phyloP scores from a whole-genome alignment of 2,797 vertebrate species.

The Crenichthys baileyi region DNA sequence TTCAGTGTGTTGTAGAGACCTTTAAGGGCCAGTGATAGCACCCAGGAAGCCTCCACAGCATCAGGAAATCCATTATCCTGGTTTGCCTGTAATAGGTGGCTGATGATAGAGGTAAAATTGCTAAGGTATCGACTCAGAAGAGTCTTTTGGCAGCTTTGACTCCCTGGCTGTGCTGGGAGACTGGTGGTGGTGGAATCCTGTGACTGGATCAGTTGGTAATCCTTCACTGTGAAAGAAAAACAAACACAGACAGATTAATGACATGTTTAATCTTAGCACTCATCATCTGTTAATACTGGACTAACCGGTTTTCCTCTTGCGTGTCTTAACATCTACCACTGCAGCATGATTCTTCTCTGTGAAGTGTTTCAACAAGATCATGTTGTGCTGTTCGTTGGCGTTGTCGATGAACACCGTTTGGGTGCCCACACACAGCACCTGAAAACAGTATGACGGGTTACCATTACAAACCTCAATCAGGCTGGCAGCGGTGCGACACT shows the following conservation, averaged over 20 bases:
- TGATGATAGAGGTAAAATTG: constrained; percentile 91
- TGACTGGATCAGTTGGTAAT: constrained; percentile 91
- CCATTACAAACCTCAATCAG: neutral
- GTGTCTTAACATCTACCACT: constrained; percentile 93
- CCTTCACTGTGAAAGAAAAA: constrained; percentile 85
- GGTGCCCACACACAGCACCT: constrained; percentile 97
- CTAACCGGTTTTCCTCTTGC: constrained; percentile 95
- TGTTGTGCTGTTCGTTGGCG: constrained; percentile 92
- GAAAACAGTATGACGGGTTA: constrained; percentile 26
- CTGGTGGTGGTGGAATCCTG: constrained; percentile 74
- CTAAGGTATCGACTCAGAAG: constrained; percentile 88
- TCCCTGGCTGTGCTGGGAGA: constrained; percentile 49
- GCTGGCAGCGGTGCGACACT: neutral
- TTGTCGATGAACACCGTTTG: constrained; percentile 95
- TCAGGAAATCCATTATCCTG: constrained; percentile 86
- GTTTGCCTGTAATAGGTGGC: constrained; percentile 87
- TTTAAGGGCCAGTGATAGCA: constrained; percentile 93
- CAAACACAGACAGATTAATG: constrained; percentile 13
- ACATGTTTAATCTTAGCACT: too few species aligned
- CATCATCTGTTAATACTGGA: neutral
- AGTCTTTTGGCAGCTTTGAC: constrained; percentile 50
- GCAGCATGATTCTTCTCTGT: constrained; percentile 96
- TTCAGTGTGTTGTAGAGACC: constrained; percentile 95
- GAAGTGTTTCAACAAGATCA: constrained; percentile 97
- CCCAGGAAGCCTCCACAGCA: constrained; percentile 96